These are phyloP conservation scores for Eupithecia exiguata DNA, from an alignment of 2,888 invertebrate species.

Conservation along the genomic window DNA sequence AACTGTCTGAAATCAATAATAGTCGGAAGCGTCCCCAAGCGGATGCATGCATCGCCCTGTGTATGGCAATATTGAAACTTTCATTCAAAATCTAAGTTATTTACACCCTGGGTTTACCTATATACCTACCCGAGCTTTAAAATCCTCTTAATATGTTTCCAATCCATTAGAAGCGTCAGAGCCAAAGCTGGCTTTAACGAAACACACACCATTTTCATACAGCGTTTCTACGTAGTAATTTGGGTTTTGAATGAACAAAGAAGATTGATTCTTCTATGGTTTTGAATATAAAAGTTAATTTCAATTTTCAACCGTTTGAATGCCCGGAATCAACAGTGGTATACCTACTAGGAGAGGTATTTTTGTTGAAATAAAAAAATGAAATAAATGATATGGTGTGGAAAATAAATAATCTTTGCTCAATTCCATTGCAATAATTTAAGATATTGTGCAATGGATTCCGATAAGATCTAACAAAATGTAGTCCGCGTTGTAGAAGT, in stretches of 20 bases:
- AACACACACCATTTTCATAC: neutral
- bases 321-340: neutral
- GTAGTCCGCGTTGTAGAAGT: too few relatives aligned
- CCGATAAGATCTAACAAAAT: too few relatives aligned
- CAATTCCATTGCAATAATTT: too few relatives aligned
- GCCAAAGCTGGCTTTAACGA: neutral
- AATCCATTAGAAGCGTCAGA: neutral
- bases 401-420: too few relatives aligned
- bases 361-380: neutral
- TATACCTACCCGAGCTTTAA: neutral
- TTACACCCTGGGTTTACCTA: neutral
- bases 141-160: conserved; percentile 2
- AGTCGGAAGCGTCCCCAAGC: neutral
- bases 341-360: too few relatives aligned
- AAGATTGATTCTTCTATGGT: too few relatives aligned
- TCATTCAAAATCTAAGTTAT: neutral
- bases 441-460: too few relatives aligned
- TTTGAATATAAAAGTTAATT: too few relatives aligned
- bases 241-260: neutral
- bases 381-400: neutral
- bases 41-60: too few relatives aligned
- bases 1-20: too few relatives aligned
- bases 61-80: neutral
- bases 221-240: neutral
- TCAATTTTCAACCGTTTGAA: neutral